Evolutionary conservation across 2,797 vertebrate genomes (phyloP).

Genomic region (Peromyscus eremicus): DNA sequence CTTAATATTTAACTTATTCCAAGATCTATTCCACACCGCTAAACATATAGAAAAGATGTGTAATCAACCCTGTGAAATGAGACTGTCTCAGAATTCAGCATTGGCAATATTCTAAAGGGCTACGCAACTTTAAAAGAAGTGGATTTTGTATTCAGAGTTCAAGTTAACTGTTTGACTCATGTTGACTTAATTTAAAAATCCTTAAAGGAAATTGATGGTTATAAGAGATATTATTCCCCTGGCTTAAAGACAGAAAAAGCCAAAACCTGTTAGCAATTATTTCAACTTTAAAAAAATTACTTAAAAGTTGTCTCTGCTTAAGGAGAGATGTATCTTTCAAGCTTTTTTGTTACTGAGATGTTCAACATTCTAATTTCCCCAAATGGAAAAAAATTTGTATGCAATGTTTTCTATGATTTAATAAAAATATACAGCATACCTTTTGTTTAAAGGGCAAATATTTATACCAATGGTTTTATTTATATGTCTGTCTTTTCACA

Average conservation of each 20-base stretch:
- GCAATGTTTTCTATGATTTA: conserved; percentile 90
- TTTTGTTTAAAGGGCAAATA: conserved; percentile 83
- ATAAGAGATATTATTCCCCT: conserved; percentile 63
- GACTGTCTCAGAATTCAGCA: conserved; percentile 28
- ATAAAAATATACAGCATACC: conserved; percentile 87
- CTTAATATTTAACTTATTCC: conserved; percentile 90
- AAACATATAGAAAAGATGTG: conserved; percentile 79
- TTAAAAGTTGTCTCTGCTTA: conserved; percentile 79
- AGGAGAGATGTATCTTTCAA: conserved; percentile 82
- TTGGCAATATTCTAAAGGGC: not conserved
- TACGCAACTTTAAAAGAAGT: conserved; percentile 62
- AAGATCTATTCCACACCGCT: conserved; percentile 76
- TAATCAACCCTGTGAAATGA: conserved; percentile 68
- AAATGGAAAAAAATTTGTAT: conserved; percentile 87
- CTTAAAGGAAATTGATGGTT: conserved; percentile 67
- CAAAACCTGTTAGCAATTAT: conserved; percentile 82
- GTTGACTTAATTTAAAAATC: conserved; percentile 81
- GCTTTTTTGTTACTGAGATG: conserved; percentile 81
- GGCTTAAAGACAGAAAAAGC: conserved; percentile 74
- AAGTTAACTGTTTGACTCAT: conserved; percentile 83
- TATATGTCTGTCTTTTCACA: not conserved
- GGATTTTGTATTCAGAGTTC: conserved; percentile 79
- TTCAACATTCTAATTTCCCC: conserved; percentile 84
- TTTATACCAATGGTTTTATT: conserved; percentile 54
- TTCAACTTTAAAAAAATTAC: conserved; percentile 79